Evolutionary conservation across 2,113 vertebrate species (phyloP), one percentile per base, ranked within the genome.

Genomic region (Stegostoma tigrinum): DNA sequence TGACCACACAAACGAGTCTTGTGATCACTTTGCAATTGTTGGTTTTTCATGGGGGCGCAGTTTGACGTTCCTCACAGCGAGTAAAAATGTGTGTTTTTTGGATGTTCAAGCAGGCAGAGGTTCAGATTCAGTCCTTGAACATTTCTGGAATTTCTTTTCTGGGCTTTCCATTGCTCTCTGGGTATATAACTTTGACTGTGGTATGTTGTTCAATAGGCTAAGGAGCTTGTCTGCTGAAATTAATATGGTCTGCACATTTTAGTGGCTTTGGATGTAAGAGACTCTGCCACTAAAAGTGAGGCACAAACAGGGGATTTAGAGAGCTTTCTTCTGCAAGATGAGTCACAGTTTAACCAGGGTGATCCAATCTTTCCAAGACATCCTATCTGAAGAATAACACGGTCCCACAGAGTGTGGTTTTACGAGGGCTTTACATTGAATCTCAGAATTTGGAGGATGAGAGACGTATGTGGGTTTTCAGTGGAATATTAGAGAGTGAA

Each of bases 361-460:
- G 42, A 95, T 95, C 94, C 52, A 95, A 52, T 95, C 66, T 95
- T 95, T 95, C 94, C 94, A 52, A 70, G 68, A 95, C 27, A 95
- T 23, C 21, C 45, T 93, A 95, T 95, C 94, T 75, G 68, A 19
- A 75, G 52, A 68, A 15, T 15, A 75, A 24, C 38, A 5, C 0
- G 24, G n/a, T 93, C 66, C 64, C 61, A 19, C 34, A 67, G n/a
- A 23, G 34, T 23, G 61, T 17, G 23, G 38, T 45, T 61, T 61
- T 17, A 61, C 34, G 5, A 30, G 52, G 45, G 94, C 61, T 95
- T 61, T 61, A 34, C 68, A 95, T 34, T 95, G 38, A 72, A 52
- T 27, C 45, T 72, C 3, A 34, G 34, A 45, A 52, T 42, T 72
- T 19, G 34, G 90, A 38, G 55, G 24, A 5, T 67, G 45, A 66